These are phyloP conservation scores for Delichon dasypus DNA, from an alignment of 2,797 vertebrate genomes.

Conservation along the genomic window DNA sequence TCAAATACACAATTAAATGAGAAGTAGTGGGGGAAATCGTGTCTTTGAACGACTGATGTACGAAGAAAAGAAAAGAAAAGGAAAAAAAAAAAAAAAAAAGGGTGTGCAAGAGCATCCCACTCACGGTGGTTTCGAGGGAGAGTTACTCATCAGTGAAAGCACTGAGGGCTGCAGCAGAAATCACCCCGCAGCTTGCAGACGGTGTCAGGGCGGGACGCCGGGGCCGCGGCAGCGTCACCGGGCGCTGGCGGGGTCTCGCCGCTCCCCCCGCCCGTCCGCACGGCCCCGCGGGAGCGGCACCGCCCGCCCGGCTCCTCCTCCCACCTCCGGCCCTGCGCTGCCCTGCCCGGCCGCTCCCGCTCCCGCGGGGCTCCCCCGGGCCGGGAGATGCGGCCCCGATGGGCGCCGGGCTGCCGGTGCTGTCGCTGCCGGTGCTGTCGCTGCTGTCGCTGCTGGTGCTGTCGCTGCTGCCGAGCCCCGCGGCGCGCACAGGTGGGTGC, in stretches of 20 bases:
- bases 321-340: background rate
- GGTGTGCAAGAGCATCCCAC: background rate
- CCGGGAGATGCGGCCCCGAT: background rate
- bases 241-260: rapidly evolving
- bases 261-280: no score
- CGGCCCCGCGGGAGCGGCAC: background rate
- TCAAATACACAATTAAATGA: background rate
- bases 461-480: background rate
- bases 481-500: constrained; percentile 13
- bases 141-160: background rate
- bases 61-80: no score
- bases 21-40: rapidly evolving
- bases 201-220: rapidly evolving
- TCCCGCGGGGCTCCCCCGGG: background rate
- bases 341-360: background rate
- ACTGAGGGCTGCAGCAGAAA: background rate
- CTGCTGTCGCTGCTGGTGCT: background rate
- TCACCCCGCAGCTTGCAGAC: rapidly evolving
- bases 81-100: no score
- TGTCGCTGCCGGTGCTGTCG: background rate
- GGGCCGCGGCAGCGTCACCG: rapidly evolving
- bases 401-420: background rate
- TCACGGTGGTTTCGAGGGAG: background rate
- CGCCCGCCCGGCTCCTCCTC: background rate
- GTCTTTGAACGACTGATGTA: no score